Evolutionary conservation across 92 coral and sea anemone genomes (phyloP).

Genomic region (Isaurus tuberculatus): DNA sequence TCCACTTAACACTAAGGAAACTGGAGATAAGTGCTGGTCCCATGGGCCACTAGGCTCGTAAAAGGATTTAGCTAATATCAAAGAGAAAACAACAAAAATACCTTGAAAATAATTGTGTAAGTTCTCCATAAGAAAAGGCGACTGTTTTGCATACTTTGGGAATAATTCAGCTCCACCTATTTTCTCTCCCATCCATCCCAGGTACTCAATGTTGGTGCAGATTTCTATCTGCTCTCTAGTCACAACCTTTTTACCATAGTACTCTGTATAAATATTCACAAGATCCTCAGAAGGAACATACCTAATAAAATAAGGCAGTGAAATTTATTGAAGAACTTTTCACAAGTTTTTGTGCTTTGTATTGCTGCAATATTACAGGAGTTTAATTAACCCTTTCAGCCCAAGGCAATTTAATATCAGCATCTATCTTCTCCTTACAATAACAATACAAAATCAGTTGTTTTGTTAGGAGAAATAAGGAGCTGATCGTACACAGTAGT

Average conservation of each 20-base stretch:
- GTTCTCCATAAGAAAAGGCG: conserved; percentile 93
- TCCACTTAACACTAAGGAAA: too few species aligned
- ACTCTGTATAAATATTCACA: conserved; percentile 85
- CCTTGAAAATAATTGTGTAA: conserved; percentile 94
- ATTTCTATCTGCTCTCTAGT: conserved; percentile 68
- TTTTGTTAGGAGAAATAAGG: too few species aligned
- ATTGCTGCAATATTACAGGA: too few species aligned
- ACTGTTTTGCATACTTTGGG: conserved; percentile 74
- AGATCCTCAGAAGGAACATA: conserved; percentile 85
- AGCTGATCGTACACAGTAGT: too few species aligned
- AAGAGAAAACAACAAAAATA: conserved; percentile 13
- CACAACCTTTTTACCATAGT: conserved; percentile 81
- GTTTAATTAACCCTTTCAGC: too few species aligned
- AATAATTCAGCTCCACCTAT: conserved; percentile 84
- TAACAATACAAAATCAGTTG: too few species aligned
- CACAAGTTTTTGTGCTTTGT: too few species aligned
- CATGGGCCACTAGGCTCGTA: neutral
- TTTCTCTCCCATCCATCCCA: conserved; percentile 93
- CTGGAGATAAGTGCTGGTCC: too few species aligned
- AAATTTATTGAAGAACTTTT: too few species aligned
- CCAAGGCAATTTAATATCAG: too few species aligned
- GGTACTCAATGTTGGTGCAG: conserved; percentile 73
- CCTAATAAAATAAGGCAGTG: conserved; percentile 55
- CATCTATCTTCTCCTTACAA: too few species aligned
- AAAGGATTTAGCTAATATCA: neutral